Evolutionary conservation across 2,888 invertebrate genomes (phyloP), one percentile per base, ranked within the genome.

Genomic region (Chouioia cunea): DNA sequence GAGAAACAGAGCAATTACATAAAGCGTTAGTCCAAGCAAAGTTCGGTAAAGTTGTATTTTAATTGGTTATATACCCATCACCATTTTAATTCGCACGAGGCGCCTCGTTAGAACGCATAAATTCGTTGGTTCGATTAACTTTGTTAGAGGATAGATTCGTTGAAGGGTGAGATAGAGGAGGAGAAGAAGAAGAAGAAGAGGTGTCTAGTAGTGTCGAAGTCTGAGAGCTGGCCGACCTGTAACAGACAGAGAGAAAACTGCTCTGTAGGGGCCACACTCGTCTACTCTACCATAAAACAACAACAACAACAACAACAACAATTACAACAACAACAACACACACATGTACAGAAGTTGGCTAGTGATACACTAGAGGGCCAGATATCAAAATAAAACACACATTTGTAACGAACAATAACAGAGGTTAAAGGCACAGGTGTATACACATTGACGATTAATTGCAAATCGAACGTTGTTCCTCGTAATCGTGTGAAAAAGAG

Each of bases 161-260:
- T n/a, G n/a, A 20, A 50, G 18, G 15, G 50, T 50, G 50, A 50
- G 50, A 20, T n/a, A 50, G 10, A 50, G 74, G 79, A 77, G 76
- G 75, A 80, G 27, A 20, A 65, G 78, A 78, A 82, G 82, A 81
- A 79, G 78, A 79, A 79, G 78, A 60, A 67, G 77, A 82, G 78
- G 82, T 82, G 82, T 85, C 84, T 86, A 86, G 83, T 86, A 86
- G 84, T 86, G 86, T 86, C 86, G 86, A 82, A 86, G 86, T 86
- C 86, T 85, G 85, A 86, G 86, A 86, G 85, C 82, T 84, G 86
- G 85, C 84, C 86, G 86, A 85, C 86, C 86, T 86, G 86, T 77
- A 86, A 86, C 86, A 86, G 77, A 86, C 79, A 84, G 78, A 85
- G 79, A 82, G 78, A 68, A 68, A 23, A 62, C 46, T 81, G 81